Base-by-base conservation (phyloP, 92 coral and sea anemone genomes). In the Meandrina meandrites region DNA sequence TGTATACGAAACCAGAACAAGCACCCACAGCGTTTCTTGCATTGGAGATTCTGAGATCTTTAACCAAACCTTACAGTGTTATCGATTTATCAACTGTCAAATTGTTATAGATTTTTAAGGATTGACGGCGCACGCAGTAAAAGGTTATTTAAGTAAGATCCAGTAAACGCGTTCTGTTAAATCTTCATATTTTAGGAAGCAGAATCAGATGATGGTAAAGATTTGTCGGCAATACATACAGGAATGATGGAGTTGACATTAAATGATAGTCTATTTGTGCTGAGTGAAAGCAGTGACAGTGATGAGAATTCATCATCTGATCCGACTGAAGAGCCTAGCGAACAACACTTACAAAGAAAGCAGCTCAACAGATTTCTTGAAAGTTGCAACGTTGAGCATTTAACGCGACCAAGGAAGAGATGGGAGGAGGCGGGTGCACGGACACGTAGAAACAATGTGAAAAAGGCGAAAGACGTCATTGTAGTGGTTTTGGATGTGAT, bases 401-500 rank as follows among this genome's bases (percentile, higher is more conserved):
- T 53, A 53, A 53, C 58, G 18, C 62, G 62, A 17, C 62, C 62
- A 19, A 56, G 22, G 22, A 56, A 19, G 62, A 56, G 22, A 21
- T 56, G 27, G 64, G 64, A 57, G 18, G 64, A 57, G 64, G 24
- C 64, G n/a, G 64, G 64, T 22, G n/a, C 64, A 57, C 64, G 64
- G 19, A 57, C 64, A 7, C 64, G 8, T 17, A 57, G 3, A 19
- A 57, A 19, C 9, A 21, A 57, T 7, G 64, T 57, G 6, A 57
- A 57, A 57, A 57, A 57, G 64, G 64, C 64, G 18, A 16, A 54
- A 54, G 60, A 54, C 18, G 60, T 54, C 60, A 54, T 54, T 54
- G 60, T 54, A 54, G 60, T 21, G 18, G 60, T 21, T 54, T 66
- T 86, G 82, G 70, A 78, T 47, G 78, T 86, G 22, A 79, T 86